Evolutionary conservation across 2,888 invertebrate genomes (phyloP).

Genomic region (Chrysomela aeneicollis): DNA sequence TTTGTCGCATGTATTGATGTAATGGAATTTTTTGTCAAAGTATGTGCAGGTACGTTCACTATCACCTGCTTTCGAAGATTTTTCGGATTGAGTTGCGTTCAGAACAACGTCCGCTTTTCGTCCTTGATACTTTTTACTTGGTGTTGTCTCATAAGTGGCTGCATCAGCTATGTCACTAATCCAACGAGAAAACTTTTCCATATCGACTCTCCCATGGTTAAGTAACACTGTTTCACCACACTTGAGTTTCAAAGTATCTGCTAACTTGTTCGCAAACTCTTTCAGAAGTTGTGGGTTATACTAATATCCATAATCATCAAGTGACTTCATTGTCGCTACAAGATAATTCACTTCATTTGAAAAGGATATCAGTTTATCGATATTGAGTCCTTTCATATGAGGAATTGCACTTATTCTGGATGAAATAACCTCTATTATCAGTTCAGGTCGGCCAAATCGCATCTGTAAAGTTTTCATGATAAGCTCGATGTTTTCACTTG

Average conservation of each 20-base stretch:
- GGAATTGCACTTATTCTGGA: too few species aligned
- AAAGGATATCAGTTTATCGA: too few species aligned
- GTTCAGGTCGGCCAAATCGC: too few species aligned
- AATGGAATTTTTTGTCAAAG: too few species aligned
- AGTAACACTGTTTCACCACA: neutral
- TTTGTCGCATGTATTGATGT: too few species aligned
- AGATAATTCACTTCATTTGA: constrained; percentile 3
- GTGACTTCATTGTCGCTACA: neutral
- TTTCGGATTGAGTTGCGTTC: too few species aligned
- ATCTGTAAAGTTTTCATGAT: neutral
- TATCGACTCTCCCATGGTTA: too few species aligned
- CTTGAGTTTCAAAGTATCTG: neutral
- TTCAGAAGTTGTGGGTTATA: constrained; percentile 3
- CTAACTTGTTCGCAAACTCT: neutral
- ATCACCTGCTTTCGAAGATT: too few species aligned
- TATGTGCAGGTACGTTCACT: too few species aligned
- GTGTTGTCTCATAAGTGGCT: neutral
- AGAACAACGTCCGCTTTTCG: too few species aligned
- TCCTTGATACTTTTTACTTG: neutral
- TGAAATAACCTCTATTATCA: too few species aligned
- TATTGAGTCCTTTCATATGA: too few species aligned
- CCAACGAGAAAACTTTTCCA: neutral
- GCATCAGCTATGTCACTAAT: constrained; percentile 3
- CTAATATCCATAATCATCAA: constrained; percentile 1
- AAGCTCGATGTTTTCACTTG: neutral